Conservation (phyloP, 2,888 invertebrate genomes). For the Pseudolycoriella hygida region DNA sequence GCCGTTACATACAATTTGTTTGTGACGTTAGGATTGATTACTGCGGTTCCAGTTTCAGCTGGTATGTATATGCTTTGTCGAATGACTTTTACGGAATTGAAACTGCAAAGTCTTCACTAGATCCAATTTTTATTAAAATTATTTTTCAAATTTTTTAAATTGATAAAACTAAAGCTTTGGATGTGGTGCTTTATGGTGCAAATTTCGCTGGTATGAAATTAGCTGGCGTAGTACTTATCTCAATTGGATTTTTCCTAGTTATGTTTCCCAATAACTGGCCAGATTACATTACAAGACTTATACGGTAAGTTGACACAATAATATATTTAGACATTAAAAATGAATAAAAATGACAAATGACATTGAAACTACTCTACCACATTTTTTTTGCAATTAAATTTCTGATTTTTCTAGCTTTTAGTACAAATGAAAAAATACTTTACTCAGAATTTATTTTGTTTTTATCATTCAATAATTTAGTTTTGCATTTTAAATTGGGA, state of each 20-base stretch:
- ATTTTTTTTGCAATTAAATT: not conserved
- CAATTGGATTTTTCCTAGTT: conserved; percentile 80
- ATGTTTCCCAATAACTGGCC: conserved; percentile 96
- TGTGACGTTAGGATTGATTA: conserved; percentile 83
- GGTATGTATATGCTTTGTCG: too few relatives aligned
- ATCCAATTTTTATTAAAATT: not conserved
- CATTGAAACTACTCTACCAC: not conserved
- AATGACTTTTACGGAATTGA: too few relatives aligned
- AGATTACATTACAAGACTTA: conserved; percentile 74
- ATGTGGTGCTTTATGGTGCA: conserved; percentile 68
- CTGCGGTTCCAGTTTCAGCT: conserved; percentile 86
- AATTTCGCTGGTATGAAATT: conserved; percentile 88
- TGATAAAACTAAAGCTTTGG: conserved; percentile 43
- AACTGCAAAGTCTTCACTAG: not conserved
- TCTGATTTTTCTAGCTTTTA: not conserved
- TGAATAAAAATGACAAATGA: too few relatives aligned
- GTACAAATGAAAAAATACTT: too few relatives aligned
- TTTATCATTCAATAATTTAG: not conserved
- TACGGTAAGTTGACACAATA: conserved; percentile 42
- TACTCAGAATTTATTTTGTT: conserved; percentile 2
- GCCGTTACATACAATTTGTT: conserved; percentile 87
- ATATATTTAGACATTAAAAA: not conserved
- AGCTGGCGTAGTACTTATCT: conserved; percentile 81
- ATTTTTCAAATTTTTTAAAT: not conserved
- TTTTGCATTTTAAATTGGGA: conserved; percentile 3